These are phyloP conservation scores for Semicossyphus pulcher DNA, from an alignment of 2,113 vertebrate species.

Conservation along the genomic window DNA sequence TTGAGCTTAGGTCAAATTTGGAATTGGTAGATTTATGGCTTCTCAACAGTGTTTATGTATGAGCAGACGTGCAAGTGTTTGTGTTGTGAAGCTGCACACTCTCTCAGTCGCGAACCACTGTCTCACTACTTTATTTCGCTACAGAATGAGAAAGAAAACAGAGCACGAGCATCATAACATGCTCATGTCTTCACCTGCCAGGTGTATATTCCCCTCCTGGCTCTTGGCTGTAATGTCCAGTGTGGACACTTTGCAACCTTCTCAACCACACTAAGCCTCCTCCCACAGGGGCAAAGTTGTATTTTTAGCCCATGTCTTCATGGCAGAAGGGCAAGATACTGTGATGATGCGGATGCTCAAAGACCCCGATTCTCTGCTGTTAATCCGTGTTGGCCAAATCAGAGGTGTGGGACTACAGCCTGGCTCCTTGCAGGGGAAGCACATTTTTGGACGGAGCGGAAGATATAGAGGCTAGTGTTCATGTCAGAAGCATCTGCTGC, in stretches of 20 bases:
- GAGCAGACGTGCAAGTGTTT: background rate
- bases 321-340: slow-evolving; percentile 70
- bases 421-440: slow-evolving; percentile 4
- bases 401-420: slow-evolving; percentile 44
- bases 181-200: slow-evolving; percentile 32
- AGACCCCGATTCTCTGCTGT: slow-evolving; percentile 40
- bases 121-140: background rate
- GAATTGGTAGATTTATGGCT: slow-evolving; percentile 52
- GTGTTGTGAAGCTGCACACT: slow-evolving; percentile 14
- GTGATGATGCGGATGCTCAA: slow-evolving; percentile 72
- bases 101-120: background rate
- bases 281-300: slow-evolving; percentile 59
- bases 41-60: slow-evolving; percentile 25
- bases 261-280: slow-evolving; percentile 47
- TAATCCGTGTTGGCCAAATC: slow-evolving; percentile 64
- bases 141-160: slow-evolving; percentile 4
- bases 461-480: slow-evolving; percentile 32
- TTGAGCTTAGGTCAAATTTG: slow-evolving; percentile 55
- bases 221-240: slow-evolving; percentile 25
- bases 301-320: slow-evolving; percentile 84
- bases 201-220: slow-evolving; percentile 31
- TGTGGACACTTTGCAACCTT: slow-evolving; percentile 59
- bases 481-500: slow-evolving; percentile 26
- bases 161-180: slow-evolving; percentile 6
- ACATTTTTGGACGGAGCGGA: slow-evolving; percentile 15